Conservation (phyloP, 1,140 invertebrate species). For the Lerema accius region DNA sequence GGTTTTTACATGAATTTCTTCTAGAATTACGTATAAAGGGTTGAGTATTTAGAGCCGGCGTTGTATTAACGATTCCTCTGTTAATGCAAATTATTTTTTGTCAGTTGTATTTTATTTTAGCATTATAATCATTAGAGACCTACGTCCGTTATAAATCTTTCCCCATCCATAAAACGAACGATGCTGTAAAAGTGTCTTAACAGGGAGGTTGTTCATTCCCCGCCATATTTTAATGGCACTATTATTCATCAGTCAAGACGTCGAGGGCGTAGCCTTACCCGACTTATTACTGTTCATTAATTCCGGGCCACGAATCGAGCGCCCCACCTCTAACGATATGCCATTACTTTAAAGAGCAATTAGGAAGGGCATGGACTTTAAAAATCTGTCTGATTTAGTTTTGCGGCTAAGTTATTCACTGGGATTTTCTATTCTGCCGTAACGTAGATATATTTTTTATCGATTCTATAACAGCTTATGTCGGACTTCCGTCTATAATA, state of each 20-base stretch:
- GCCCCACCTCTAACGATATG: constrained; percentile 54
- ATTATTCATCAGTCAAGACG: constrained; percentile 42
- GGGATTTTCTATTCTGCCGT: too few species aligned
- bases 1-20: too few species aligned
- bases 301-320: constrained; percentile 52
- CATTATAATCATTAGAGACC: too few species aligned
- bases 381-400: constrained; percentile 38
- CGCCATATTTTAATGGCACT: constrained; percentile 34
- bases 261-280: constrained; percentile 33
- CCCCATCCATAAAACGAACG: constrained; percentile 12
- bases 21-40: too few species aligned
- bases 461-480: too few species aligned
- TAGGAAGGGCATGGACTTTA: constrained; percentile 47
- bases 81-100: too few species aligned
- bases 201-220: not conserved
- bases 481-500: too few species aligned
- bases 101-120: not conserved
- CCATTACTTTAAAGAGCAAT: constrained; percentile 56
- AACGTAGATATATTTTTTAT: too few species aligned
- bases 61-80: too few species aligned
- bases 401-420: too few species aligned
- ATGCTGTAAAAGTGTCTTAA: constrained; percentile 24
- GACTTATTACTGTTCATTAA: constrained; percentile 64
- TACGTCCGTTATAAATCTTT: not conserved
- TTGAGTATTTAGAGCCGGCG: too few species aligned